Evolutionary conservation across 2,888 invertebrate species (phyloP).

Genomic region (Oscheius sp.): DNA sequence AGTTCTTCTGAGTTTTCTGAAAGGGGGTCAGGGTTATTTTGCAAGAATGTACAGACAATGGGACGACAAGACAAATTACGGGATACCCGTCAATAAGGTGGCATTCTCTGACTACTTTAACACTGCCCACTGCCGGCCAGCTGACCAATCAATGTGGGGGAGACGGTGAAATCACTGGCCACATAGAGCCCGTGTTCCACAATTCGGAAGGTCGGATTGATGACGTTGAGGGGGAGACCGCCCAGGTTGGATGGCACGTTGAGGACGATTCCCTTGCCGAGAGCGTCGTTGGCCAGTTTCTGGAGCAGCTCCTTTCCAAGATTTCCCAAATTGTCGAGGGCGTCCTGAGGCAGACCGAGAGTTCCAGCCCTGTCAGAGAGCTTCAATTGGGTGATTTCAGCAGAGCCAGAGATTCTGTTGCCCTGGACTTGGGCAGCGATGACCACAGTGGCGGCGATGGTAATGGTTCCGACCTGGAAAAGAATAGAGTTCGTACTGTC

Average conservation of each 20-base stretch:
- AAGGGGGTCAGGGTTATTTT: too few relatives aligned
- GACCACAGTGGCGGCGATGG: constrained; percentile 60
- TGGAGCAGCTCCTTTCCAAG: constrained; percentile 70
- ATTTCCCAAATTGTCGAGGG: constrained; percentile 69
- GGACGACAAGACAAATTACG: not conserved
- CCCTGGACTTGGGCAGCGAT: constrained; percentile 55
- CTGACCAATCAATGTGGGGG: constrained; percentile 58
- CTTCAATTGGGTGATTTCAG: constrained; percentile 61
- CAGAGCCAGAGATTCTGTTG: constrained; percentile 56
- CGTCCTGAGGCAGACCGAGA: constrained; percentile 69
- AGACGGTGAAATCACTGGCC: constrained; percentile 67
- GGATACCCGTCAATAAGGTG: not conserved
- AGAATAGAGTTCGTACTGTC: too few relatives aligned
- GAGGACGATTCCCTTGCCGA: constrained; percentile 66
- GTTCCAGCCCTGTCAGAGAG: constrained; percentile 54
- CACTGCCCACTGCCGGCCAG: constrained; percentile 24
- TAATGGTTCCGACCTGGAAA: constrained; percentile 64
- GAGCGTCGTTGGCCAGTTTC: constrained; percentile 69
- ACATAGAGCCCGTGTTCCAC: constrained; percentile 70
- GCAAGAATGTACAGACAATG: constrained; percentile 9
- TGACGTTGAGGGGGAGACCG: constrained; percentile 65
- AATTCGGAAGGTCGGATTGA: constrained; percentile 65
- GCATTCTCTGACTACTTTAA: constrained; percentile 4
- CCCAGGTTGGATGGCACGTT: constrained; percentile 58
- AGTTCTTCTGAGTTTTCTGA: too few relatives aligned